Evolutionary conservation across 2,113 vertebrate species (phyloP).

Genomic region (Pleuronectes platessa): DNA sequence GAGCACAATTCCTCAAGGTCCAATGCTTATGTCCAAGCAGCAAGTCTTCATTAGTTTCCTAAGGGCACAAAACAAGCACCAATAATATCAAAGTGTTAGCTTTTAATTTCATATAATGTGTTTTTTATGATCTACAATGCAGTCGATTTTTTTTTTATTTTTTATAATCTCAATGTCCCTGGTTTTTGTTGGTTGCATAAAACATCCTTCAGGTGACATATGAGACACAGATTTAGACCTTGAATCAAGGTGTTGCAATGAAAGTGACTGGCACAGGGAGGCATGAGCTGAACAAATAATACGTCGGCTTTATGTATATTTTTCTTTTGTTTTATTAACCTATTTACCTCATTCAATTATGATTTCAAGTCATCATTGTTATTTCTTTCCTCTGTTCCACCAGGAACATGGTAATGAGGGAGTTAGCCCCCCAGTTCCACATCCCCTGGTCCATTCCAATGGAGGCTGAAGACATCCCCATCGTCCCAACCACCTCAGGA

Average conservation of each 20-base stretch:
- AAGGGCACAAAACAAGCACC: too few relatives aligned
- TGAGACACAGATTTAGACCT: background rate
- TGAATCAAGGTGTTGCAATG: background rate
- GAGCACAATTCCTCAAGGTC: background rate
- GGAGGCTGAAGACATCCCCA: constrained; percentile 97
- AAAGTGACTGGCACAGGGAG: background rate
- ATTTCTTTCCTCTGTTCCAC: constrained; percentile 11
- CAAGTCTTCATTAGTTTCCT: background rate
- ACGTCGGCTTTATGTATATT: background rate
- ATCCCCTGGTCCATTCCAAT: constrained; percentile 98
- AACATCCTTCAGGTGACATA: too few relatives aligned
- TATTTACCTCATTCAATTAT: background rate
- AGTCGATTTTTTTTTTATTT: background rate
- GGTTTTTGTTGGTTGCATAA: too few relatives aligned
- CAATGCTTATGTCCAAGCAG: background rate
- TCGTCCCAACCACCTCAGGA: constrained; percentile 97
- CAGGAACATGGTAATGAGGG: constrained; percentile 98
- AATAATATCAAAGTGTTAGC: background rate
- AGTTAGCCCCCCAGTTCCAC: constrained; percentile 95
- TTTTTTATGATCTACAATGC: background rate
- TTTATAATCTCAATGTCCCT: background rate
- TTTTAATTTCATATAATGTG: background rate
- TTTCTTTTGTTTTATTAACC: background rate
- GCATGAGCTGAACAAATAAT: background rate
- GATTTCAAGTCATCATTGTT: background rate